Percentiles rank a stretch among this genome's conserved stretches.
Conservation (phyloP, 2,113 vertebrate genomes). For the Coptodon rendalli region DNA sequence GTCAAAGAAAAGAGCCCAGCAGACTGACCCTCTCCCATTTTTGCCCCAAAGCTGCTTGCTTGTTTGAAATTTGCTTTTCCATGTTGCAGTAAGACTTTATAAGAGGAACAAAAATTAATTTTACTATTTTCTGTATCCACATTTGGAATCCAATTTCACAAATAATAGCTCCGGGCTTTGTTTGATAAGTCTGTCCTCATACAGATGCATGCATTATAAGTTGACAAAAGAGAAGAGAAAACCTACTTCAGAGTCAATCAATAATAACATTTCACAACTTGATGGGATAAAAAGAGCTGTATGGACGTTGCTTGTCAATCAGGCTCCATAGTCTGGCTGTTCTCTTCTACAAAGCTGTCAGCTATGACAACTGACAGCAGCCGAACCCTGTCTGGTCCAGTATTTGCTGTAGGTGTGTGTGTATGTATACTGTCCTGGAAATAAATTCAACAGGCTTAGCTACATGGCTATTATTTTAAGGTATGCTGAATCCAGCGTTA, state of each 20-base stretch:
- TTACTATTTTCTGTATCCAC: neutral
- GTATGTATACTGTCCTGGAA: neutral
- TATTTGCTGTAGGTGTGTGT: neutral
- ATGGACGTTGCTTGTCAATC: slow-evolving; percentile 44
- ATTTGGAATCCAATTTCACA: slow-evolving; percentile 15
- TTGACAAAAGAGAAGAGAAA: slow-evolving; percentile 16
- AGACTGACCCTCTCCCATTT: neutral
- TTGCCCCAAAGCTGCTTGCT: neutral
- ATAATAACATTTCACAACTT: slow-evolving; percentile 11
- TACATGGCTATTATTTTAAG: neutral
- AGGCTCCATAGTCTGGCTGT: slow-evolving; percentile 5
- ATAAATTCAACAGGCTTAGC: neutral
- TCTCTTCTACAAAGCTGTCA: slow-evolving; percentile 31
- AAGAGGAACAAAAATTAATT: neutral
- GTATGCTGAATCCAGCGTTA: neutral
- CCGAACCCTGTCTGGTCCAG: slow-evolving; percentile 8
- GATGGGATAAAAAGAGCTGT: slow-evolving; percentile 25
- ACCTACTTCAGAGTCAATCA: slow-evolving; percentile 8
- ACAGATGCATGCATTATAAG: neutral
- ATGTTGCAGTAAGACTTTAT: neutral
- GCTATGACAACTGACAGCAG: slow-evolving; percentile 28
- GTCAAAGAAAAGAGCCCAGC: neutral
- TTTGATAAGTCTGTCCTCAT: neutral
- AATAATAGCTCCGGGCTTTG: neutral
- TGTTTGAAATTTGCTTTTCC: neutral